phyloP scores from a whole-genome alignment of 2,888 invertebrate species.

The Sesamia inferens region DNA sequence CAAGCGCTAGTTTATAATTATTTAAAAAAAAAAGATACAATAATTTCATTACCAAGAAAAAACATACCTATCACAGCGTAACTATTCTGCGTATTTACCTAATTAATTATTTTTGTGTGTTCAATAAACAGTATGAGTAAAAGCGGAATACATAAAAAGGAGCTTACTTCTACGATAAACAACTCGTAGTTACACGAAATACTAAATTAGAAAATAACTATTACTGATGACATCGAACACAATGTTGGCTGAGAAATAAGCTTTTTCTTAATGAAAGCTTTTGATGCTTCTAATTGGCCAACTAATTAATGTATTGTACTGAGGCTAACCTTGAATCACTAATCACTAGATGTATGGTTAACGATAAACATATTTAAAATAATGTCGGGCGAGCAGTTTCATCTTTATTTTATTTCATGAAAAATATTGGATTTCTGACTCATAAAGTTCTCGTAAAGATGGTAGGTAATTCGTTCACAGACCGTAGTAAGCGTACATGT shows the following conservation, averaged over 20 bases:
- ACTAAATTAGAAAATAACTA: neutral
- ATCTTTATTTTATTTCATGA: neutral
- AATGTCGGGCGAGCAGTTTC: neutral
- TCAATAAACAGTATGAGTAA: neutral
- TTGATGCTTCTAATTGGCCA: slow-evolving; percentile 7
- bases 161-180: neutral
- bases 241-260: neutral
- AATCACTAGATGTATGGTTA: neutral
- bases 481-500: too few species aligned
- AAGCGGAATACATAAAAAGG: neutral
- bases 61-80: too few species aligned
- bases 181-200: neutral
- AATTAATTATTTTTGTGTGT: neutral
- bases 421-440: too few species aligned
- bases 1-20: too few species aligned
- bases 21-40: neutral
- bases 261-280: neutral
- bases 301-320: neutral
- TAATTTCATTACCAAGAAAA: neutral
- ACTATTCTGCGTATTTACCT: neutral
- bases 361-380: neutral
- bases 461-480: too few species aligned
- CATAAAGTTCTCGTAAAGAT: too few species aligned
- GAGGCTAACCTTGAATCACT: too few species aligned
- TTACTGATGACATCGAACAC: slow-evolving; percentile 5